Percentiles rank a stretch among this genome's conserved stretches.
phyloP scores from a whole-genome alignment of 2,797 vertebrate genomes.

The Thaleichthys pacificus region DNA sequence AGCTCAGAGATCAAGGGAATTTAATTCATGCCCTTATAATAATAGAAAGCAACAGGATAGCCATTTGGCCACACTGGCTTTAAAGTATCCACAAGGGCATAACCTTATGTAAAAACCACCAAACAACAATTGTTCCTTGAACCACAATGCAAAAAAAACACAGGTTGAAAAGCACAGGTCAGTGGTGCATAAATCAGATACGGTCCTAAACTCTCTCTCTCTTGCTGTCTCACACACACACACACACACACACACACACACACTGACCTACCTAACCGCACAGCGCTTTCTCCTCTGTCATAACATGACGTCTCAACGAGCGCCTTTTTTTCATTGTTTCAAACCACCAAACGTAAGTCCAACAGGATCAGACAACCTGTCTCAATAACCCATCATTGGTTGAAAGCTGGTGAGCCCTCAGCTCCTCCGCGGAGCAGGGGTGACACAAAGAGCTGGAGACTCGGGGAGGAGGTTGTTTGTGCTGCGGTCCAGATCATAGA shows the following conservation, averaged over 20 bases:
- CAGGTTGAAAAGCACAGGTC: not conserved
- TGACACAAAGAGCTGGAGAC: not conserved
- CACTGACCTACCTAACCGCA: not conserved
- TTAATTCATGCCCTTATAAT: conserved; percentile 5
- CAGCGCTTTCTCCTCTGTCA: too few species aligned
- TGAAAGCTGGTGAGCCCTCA: too few species aligned
- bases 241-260: not conserved
- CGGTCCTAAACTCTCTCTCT: not conserved
- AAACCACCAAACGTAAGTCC: not conserved
- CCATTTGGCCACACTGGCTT: conserved; percentile 14
- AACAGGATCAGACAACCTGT: not conserved
- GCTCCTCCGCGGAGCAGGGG: not conserved
- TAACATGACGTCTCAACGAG: not conserved
- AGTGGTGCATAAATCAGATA: not conserved
- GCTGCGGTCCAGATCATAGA: not conserved
- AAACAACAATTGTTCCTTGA: conserved; percentile 12
- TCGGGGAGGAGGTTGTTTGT: not conserved
- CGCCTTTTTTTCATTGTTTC: not conserved
- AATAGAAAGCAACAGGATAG: conserved; percentile 17
- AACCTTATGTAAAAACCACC: conserved; percentile 21
- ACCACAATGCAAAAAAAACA: not conserved
- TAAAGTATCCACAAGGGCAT: conserved; percentile 19
- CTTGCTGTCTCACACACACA: too few species aligned
- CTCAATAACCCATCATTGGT: not conserved
- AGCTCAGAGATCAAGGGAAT: conserved; percentile 15